Conservation (phyloP, 2,888 invertebrate genomes). For the Allophyes oxyacanthae region DNA sequence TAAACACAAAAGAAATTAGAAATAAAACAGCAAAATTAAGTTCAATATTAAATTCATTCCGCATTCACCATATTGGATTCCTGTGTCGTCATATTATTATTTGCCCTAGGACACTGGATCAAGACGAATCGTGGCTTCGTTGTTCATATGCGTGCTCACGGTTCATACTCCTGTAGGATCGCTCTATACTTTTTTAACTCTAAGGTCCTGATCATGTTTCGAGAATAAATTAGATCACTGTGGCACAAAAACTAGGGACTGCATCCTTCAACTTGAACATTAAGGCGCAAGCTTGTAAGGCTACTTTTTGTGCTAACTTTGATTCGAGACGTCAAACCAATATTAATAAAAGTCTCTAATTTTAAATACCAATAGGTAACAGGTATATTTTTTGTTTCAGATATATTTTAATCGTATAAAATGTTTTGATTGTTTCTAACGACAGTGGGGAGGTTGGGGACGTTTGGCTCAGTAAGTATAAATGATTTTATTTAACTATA, state of each 20-base stretch:
- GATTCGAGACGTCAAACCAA: constrained; percentile 37
- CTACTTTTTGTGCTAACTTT: constrained; percentile 43
- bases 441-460: constrained; percentile 5
- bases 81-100: too few relatives aligned
- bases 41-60: too few relatives aligned
- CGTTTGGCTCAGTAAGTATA: neutral
- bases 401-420: constrained; percentile 16
- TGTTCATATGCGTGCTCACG: too few relatives aligned
- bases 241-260: constrained; percentile 44
- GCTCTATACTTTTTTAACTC: too few relatives aligned
- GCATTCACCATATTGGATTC: too few relatives aligned
- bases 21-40: too few relatives aligned
- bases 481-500: too few relatives aligned
- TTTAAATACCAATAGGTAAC: constrained; percentile 32
- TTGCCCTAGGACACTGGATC: too few relatives aligned
- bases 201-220: constrained; percentile 33
- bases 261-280: constrained; percentile 47
- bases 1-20: too few relatives aligned
- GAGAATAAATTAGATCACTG: constrained; percentile 50
- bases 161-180: too few relatives aligned
- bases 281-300: constrained; percentile 19
- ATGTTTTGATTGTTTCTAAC: constrained; percentile 36
- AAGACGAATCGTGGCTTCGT: too few relatives aligned
- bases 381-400: constrained; percentile 26
- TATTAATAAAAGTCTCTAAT: constrained; percentile 44